Conservation (phyloP, 2,113 vertebrate genomes). For the Oncorhynchus masou region DNA sequence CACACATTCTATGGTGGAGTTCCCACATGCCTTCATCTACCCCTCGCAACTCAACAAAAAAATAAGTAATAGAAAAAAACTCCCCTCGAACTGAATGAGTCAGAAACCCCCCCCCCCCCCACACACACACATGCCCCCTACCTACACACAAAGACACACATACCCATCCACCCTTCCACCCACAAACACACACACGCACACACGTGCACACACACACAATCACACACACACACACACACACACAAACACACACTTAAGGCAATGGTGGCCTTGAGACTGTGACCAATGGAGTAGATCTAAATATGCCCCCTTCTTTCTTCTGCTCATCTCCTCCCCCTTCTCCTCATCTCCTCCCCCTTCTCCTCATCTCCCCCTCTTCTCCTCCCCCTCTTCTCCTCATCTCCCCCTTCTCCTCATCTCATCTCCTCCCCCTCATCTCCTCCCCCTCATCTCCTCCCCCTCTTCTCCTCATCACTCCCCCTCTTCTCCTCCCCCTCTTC, state of each 20-base stretch:
- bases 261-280: conserved; percentile 67
- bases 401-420: no score
- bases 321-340: neutral
- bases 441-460: conserved; percentile 3
- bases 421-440: no score
- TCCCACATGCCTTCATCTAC: conserved; percentile 13
- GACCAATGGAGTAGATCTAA: conserved; percentile 54
- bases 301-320: conserved; percentile 14
- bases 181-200: no score
- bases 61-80: neutral
- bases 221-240: conserved; percentile 33
- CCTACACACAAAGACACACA: no score
- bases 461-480: neutral
- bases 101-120: conserved; percentile 8
- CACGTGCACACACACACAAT: conserved; percentile 9
- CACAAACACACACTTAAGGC: conserved; percentile 25
- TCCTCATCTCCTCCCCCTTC: neutral
- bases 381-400: no score
- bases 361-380: no score
- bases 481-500: conserved; percentile 1
- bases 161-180: neutral
- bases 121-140: conserved; percentile 4
- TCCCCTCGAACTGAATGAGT: conserved; percentile 37
- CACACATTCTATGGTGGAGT: neutral
- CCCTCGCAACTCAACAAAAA: conserved; percentile 1